A percentile compares a stretch with the other conserved stretches of the same genome.
Conservation (phyloP, 2,888 invertebrate genomes). For the Danaus chrysippus region DNA sequence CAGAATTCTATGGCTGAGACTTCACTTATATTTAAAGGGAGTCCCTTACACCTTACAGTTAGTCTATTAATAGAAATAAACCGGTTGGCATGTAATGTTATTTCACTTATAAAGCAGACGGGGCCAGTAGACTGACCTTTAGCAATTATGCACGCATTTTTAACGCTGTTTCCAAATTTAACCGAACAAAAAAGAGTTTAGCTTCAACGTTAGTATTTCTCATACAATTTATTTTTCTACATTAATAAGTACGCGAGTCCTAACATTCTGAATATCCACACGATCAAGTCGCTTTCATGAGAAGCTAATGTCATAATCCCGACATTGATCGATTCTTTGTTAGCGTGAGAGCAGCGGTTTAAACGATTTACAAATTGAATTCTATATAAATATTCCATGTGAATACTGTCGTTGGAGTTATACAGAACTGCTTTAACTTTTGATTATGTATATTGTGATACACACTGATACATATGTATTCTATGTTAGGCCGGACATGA, state of each 20-base stretch:
- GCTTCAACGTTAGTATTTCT: too few species aligned
- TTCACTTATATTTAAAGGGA: too few species aligned
- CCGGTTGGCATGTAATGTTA: constrained; percentile 37
- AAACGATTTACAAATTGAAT: constrained; percentile 20
- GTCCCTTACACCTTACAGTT: constrained; percentile 12
- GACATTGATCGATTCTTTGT: constrained; percentile 37
- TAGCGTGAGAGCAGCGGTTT: constrained; percentile 32
- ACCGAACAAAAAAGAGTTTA: too few species aligned
- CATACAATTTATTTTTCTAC: not conserved
- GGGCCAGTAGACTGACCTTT: constrained; percentile 38
- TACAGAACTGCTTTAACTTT: too few species aligned
- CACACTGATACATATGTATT: too few species aligned
- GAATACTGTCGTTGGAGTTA: constrained; percentile 1
- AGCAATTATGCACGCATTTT: constrained; percentile 36
- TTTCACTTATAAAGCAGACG: constrained; percentile 28
- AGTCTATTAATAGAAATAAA: constrained; percentile 26
- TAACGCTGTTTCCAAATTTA: constrained; percentile 15
- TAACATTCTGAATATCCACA: constrained; percentile 9
- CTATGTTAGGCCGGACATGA: too few species aligned
- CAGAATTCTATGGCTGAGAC: too few species aligned
- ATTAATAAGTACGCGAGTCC: not conserved
- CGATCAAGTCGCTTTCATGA: constrained; percentile 23
- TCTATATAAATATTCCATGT: constrained; percentile 14
- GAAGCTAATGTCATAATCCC: constrained; percentile 27
- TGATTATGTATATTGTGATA: too few species aligned